Evolutionary conservation across 2,797 vertebrate species (phyloP).

Genomic region (Poeciliopsis infans): DNA sequence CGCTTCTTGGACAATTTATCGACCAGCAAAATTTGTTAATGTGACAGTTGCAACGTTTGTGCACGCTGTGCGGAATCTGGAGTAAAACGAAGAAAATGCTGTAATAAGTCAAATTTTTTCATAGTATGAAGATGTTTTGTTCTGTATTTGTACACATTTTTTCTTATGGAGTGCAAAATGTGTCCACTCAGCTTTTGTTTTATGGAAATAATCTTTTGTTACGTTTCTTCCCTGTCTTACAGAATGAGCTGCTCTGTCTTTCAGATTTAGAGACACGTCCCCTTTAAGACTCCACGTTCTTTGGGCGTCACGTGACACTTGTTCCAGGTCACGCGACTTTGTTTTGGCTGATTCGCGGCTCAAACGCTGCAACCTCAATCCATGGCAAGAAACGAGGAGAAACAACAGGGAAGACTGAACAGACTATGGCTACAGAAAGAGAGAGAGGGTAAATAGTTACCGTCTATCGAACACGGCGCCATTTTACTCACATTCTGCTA

Average conservation of each 20-base stretch:
- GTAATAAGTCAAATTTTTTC: background rate
- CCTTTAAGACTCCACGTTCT: background rate
- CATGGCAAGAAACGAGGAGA: constrained; percentile 87
- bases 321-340: constrained; percentile 53
- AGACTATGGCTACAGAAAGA: constrained; percentile 84
- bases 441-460: constrained; percentile 68
- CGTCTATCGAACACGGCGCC: rapidly evolving
- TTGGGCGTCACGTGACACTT: background rate
- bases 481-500: background rate
- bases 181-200: background rate
- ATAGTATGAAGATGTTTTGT: background rate
- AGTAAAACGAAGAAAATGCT: background rate
- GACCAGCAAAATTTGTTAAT: too few relatives aligned
- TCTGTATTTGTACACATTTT: background rate
- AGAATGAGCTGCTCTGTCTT: background rate
- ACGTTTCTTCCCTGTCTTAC: background rate
- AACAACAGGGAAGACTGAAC: constrained; percentile 82
- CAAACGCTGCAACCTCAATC: background rate
- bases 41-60: background rate
- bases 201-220: background rate
- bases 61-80: background rate
- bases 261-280: background rate
- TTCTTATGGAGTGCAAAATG: background rate
- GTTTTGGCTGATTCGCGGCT: constrained; percentile 15
- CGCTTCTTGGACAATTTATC: too few relatives aligned